Base-by-base conservation (phyloP, 2,888 invertebrate species). In the Hemicrepidius hirtus region DNA sequence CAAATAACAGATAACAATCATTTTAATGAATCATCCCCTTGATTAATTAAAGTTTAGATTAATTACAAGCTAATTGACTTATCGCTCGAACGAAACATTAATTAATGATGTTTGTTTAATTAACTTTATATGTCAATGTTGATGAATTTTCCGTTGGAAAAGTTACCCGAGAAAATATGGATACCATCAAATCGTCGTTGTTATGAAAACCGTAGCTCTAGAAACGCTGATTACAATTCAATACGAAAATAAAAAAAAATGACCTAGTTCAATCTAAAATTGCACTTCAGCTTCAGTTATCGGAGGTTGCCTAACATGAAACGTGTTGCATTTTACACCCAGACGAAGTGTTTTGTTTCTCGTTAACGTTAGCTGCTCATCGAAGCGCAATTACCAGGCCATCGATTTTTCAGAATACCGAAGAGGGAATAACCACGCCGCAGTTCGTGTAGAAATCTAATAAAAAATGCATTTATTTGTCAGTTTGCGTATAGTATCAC, bases 401-500 rank as follows among this genome's bases (percentile, higher is more conserved):
- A 49, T 50, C 40, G 49, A 65, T 65, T 65, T 63, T 63, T 4
- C 37, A 37, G 20, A 49, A 64, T 50, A 64, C 53, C 53, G 13
- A 64, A 64, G 53, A 21, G 16, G 49, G 37, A 49, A 53, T 37
- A 37, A 64, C n/a, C n/a, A 37, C n/a, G 18, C 50, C 35, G 64
- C 10, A 49, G 16, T 13, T 49, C 21, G n/a, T 13, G 64, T 20
- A 18, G 49, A 16, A 64, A 53, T 64, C 64, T 37, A 40, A 64
- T 64, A 64, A 64, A 64, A 64, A 50, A 50, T 64, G 49, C 64
- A 64, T 64, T 64, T 64, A 64, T 64, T 64, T 64, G 64, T 64
- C 64, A 32, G 44, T 64, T 16, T 10, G 49, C 44, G 32, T 64
- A 32, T 64, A 49, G 49, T 49, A 35, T 49, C 28, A 35, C 63